phyloP scores from a whole-genome alignment of 2,888 invertebrate species.

The Tetrapedia diversipes region DNA sequence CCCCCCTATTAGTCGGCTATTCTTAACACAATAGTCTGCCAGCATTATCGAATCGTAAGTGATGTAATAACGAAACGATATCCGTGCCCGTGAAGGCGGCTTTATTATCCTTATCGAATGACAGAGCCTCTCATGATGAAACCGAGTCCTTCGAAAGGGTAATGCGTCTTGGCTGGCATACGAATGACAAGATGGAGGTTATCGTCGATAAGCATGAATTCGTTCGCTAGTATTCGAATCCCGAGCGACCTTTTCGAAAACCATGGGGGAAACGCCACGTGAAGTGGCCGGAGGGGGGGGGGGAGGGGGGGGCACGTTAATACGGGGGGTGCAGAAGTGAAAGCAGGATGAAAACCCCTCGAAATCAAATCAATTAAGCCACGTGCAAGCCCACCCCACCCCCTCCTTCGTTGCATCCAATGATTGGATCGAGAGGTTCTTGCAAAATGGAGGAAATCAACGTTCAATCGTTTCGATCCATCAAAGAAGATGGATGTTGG shows the following conservation, averaged over 20 bases:
- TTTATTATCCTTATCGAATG: conserved; percentile 6
- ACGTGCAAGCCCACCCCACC: conserved; percentile 74
- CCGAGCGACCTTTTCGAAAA: conserved; percentile 66
- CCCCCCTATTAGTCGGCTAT: background rate
- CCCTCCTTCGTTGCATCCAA: conserved; percentile 56
- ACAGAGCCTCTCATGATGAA: conserved; percentile 3
- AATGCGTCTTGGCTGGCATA: conserved; percentile 26
- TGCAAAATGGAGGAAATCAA: conserved; percentile 77
- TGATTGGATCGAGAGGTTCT: conserved; percentile 74
- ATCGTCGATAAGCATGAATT: conserved; percentile 46
- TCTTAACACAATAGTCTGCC: background rate
- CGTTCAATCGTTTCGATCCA: conserved; percentile 7
- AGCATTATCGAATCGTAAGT: background rate
- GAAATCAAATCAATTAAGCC: conserved; percentile 82
- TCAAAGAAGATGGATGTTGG: background rate
- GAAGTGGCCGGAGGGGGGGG: too few relatives aligned
- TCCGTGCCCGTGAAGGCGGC: background rate
- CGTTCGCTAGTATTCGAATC: conserved; percentile 55
- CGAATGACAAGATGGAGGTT: conserved; percentile 62
- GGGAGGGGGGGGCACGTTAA: conserved; percentile 50
- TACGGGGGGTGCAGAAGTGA: conserved; percentile 56
- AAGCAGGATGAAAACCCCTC: conserved; percentile 78
- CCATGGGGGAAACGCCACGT: conserved; percentile 33
- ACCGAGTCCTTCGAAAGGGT: background rate
- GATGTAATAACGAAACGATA: conserved; percentile 3